Percentiles rank a stretch among this genome's conserved stretches.
Evolutionary conservation across 2,888 invertebrate genomes (phyloP).

Genomic region (Molanna angustata): DNA sequence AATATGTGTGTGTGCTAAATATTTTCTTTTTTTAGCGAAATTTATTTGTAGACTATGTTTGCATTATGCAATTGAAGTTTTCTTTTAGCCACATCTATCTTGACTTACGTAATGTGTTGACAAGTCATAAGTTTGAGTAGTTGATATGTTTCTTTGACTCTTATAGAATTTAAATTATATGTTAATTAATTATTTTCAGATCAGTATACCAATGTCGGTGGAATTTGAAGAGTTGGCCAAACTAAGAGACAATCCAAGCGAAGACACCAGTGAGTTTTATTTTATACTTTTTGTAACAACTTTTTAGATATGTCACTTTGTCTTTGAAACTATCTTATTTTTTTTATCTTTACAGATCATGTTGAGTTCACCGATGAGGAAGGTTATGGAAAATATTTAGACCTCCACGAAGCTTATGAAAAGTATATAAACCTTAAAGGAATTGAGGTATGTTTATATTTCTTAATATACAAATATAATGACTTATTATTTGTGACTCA

Average conservation of each 20-base stretch:
- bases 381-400: conserved; percentile 97
- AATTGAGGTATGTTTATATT: conserved; percentile 66
- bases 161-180: too few relatives aligned
- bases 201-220: conserved; percentile 93
- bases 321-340: neutral
- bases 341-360: conserved; percentile 53
- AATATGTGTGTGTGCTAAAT: too few relatives aligned
- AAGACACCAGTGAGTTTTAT: conserved; percentile 69
- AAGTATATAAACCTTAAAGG: conserved; percentile 96
- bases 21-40: too few relatives aligned
- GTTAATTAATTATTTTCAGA: conserved; percentile 56
- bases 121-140: too few relatives aligned
- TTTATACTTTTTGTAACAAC: neutral
- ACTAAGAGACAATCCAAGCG: conserved; percentile 84
- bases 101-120: too few relatives aligned
- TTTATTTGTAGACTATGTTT: too few relatives aligned
- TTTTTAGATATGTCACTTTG: too few relatives aligned
- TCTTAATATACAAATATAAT: too few relatives aligned
- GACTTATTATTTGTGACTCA: too few relatives aligned
- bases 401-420: conserved; percentile 94
- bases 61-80: too few relatives aligned
- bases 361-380: conserved; percentile 99
- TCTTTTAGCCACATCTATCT: too few relatives aligned
- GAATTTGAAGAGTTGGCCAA: conserved; percentile 95
- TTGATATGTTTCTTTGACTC: too few relatives aligned